phyloP scores from a whole-genome alignment of 1,140 invertebrate species.

The Octopus bimaculoides region DNA sequence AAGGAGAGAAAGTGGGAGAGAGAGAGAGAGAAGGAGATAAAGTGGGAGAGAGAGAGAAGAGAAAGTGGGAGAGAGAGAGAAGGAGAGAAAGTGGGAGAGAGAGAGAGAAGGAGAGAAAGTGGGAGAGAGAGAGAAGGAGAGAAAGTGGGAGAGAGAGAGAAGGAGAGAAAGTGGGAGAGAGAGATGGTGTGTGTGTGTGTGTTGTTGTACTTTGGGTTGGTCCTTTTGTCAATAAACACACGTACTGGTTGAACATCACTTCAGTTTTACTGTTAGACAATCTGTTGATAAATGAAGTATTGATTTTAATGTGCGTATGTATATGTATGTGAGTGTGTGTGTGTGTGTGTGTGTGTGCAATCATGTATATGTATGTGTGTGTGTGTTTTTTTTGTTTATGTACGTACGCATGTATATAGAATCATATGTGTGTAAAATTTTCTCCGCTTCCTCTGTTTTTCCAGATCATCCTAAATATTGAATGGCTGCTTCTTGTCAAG shows the following conservation, averaged over 20 bases:
- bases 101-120: background rate
- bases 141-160: background rate
- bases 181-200: too few species aligned
- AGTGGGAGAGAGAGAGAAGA: background rate
- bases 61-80: background rate
- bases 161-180: background rate
- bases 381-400: background rate
- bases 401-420: background rate
- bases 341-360: background rate
- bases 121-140: background rate
- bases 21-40: background rate
- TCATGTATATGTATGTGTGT: background rate
- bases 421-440: background rate
- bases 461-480: conserved; percentile 50
- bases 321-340: background rate
- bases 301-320: background rate
- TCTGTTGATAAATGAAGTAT: background rate
- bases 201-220: too few species aligned
- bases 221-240: too few species aligned
- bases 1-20: background rate
- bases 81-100: background rate
- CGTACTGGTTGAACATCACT: too few species aligned
- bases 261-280: too few species aligned
- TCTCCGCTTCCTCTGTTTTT: conserved; percentile 29
- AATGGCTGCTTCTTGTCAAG: conserved; percentile 42